Base-by-base conservation (phyloP, 2,888 invertebrate species). In the Thysanoteuthis rhombus region DNA sequence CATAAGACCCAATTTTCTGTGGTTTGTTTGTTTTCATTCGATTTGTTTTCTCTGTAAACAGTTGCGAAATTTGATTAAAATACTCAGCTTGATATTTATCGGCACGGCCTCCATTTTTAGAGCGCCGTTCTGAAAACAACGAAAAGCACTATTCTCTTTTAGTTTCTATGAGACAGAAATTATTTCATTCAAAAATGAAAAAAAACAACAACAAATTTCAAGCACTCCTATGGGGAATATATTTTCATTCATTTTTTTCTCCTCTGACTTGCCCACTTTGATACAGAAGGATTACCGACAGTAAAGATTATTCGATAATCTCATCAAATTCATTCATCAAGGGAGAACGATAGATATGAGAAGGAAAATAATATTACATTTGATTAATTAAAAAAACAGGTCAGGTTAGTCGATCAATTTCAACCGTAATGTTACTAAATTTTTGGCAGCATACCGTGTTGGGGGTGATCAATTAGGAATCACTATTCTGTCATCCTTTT, bases 301-400 rank as follows among this genome's bases (percentile, higher is more conserved):
- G n/a, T 36, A 36, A n/a, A 75, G 75, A 75, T 75, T 75, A 75
- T 12, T 75, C 5, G 75, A 75, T 75, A 75, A 75, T 75, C 36
- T 36, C 75, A 75, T 75, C 75, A 75, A 36, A 36, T 75, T 75
- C 12, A 12, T 12, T 75, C n/a, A 75, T 75, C 75, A 75, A n/a
- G 75, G n/a, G 75, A 75, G 28, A 58, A 8, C 6, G 1, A 28
- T 25, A 58, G 75, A 75, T 75, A 75, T 36, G 75, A 36, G 75
- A 75, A 6, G 75, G 75, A n/a, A 75, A n/a, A 75, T 12, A 36
- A 75, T 75, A 75, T n/a, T 75, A n/a, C n/a, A 75, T 75, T 75
- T 75, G 75, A 75, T n/a, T 75, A 75, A 75, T 75, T 75, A 75
- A 75, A n/a, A 75, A n/a, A n/a, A n/a, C n/a, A n/a, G n/a, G n/a